A percentile compares a stretch with the other conserved stretches of the same genome.
Evolutionary conservation across 2,797 vertebrate genomes (phyloP).

Genomic region (Coregonus ussuriensis): DNA sequence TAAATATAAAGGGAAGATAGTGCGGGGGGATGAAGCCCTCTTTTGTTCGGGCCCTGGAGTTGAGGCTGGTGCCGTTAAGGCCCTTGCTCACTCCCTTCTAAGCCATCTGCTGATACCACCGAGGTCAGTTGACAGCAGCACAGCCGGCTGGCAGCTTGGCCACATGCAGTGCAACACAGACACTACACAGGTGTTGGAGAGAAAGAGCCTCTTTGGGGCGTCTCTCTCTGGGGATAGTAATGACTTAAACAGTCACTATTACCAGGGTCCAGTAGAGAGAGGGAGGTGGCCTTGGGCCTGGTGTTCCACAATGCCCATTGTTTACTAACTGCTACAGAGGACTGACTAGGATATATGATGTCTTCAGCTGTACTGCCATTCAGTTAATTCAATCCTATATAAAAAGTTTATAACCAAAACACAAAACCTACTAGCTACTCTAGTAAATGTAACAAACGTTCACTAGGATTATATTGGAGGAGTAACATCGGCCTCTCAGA

Average conservation of each 20-base stretch:
- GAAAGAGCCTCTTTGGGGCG: not conserved
- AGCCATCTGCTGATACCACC: constrained; percentile 45
- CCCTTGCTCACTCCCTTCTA: constrained; percentile 35
- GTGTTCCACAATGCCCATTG: constrained; percentile 9
- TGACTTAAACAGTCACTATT: not conserved
- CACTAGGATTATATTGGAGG: not conserved
- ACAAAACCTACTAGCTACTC: not conserved
- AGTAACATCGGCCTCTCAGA: not conserved
- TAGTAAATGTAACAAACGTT: not conserved
- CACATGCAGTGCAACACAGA: not conserved
- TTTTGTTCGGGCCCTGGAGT: constrained; percentile 37
- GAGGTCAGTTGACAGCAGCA: constrained; percentile 11
- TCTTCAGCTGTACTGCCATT: not conserved
- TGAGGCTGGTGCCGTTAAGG: constrained; percentile 7
- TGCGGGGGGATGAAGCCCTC: constrained; percentile 17
- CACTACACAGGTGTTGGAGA: constrained; percentile 13
- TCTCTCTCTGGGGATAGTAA: not conserved
- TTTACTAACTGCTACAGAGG: not conserved
- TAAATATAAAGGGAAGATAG: constrained; percentile 36
- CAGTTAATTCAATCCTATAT: not conserved
- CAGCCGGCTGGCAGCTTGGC: constrained; percentile 16
- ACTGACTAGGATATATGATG: not conserved
- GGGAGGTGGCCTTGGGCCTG: not conserved
- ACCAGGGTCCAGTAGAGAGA: constrained; percentile 4
- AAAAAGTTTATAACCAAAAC: not conserved